Conservation (phyloP, 2,888 invertebrate species). For the Lepidocyrtinus sp. region DNA sequence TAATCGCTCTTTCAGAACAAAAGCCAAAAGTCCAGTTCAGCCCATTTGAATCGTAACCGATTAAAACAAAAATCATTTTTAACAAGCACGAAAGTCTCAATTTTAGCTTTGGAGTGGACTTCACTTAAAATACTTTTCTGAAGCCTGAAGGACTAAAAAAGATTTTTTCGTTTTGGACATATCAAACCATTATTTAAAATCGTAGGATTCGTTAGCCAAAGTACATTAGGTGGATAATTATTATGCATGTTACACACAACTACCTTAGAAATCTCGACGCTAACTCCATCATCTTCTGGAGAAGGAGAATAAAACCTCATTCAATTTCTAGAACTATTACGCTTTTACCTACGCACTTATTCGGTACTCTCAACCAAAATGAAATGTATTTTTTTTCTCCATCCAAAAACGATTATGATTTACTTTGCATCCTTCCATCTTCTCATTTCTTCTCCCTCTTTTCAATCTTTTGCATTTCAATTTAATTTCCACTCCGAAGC, state of each 20-base stretch:
- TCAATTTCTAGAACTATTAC: not conserved
- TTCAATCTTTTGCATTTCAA: not conserved
- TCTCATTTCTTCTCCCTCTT: not conserved
- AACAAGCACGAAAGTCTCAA: too few relatives aligned
- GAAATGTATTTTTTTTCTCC: too few relatives aligned
- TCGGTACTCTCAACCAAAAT: too few relatives aligned
- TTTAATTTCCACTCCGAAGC: not conserved
- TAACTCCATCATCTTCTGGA: slow-evolving; percentile 1
- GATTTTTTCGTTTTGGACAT: slow-evolving; percentile 55
- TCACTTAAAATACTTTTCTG: too few relatives aligned
- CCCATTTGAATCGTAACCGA: too few relatives aligned
- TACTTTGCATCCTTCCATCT: not conserved
- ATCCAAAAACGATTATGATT: not conserved
- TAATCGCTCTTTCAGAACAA: too few relatives aligned
- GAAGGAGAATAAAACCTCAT: not conserved
- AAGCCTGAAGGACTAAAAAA: slow-evolving; percentile 50
- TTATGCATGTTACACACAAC: slow-evolving; percentile 31
- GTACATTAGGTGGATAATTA: slow-evolving; percentile 23
- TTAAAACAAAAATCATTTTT: too few relatives aligned
- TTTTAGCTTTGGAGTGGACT: too few relatives aligned
- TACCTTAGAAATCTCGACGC: slow-evolving; percentile 36
- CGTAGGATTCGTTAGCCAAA: too few relatives aligned
- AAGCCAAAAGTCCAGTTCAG: too few relatives aligned
- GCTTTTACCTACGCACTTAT: not conserved
- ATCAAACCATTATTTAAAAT: not conserved